phyloP scores from a whole-genome alignment of 2,113 vertebrate genomes.

The Anseranas semipalmata region DNA sequence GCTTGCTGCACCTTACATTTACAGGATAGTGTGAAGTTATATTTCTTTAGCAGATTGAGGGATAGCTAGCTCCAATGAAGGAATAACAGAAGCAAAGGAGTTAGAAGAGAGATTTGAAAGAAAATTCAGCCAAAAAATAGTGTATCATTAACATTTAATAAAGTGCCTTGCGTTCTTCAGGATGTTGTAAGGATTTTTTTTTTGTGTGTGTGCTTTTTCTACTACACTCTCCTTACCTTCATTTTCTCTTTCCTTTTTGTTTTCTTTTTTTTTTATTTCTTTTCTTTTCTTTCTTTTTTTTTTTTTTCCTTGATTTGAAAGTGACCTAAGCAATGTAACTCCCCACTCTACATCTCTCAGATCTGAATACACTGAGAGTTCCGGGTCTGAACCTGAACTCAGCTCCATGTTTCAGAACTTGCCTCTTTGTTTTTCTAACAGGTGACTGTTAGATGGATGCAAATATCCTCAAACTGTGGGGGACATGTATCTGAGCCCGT shows the following conservation, averaged over 20 bases:
- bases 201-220: accelerated
- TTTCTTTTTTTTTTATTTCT: background rate
- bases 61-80: background rate
- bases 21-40: background rate
- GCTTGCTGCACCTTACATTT: background rate
- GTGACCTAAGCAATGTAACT: background rate
- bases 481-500: background rate
- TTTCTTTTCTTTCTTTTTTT: background rate
- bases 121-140: background rate
- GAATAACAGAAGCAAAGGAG: background rate
- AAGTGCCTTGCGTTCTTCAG: background rate
- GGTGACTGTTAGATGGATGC: background rate
- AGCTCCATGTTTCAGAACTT: background rate
- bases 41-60: background rate
- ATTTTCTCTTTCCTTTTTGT: background rate
- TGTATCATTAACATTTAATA: background rate
- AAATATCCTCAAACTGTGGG: background rate
- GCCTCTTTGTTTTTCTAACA: background rate
- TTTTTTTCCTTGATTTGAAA: background rate
- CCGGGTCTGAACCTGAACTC: background rate
- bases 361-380: background rate
- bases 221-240: background rate
- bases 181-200: background rate
- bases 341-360: background rate
- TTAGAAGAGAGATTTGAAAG: background rate